Evolutionary conservation across 2,113 vertebrate species (phyloP), one percentile per base, ranked within the genome.

Genomic region (Lepisosteus osseus): DNA sequence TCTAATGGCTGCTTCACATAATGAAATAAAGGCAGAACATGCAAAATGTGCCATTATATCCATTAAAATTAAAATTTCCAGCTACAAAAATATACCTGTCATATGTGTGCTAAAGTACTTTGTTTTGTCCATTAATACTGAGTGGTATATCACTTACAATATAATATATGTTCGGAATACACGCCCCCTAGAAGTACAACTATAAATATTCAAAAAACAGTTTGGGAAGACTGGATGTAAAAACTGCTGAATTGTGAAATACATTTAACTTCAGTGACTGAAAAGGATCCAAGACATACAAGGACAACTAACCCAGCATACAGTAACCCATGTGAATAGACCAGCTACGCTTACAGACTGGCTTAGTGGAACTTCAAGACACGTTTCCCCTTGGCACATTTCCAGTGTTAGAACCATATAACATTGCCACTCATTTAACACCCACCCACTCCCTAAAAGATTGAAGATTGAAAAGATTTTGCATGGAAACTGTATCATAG

Each of bases 71-170:
- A 88, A 17, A 89, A 83, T 86, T 78, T 79, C 61, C 74, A 72
- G 74, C 79, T 78, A 83, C 78, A 75, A 89, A 87, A 86, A 86
- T 84, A 82, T 81, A 84, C 83, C 83, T 80, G 82, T 79, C 6
- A 77, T 82, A 79, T 76, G 79, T 80, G 80, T 78, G 81, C 80
- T 61, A 73, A 68, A 78, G 70, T 56, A 82, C 85, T 84, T 85
- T 86, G 82, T 83, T 84, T 78, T 82, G 86, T 80, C 83, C 85
- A 85, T 85, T 89, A 86, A 89, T 88, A 40, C 6, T n/a, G 51
- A 40, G 41, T 3, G 17, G 4, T 68, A 29, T 29, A 54, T 68
- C n/a, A 68, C 29, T 68, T 68, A 54, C 29, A 54, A 17, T 0
- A 68, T 54, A 3, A 41, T 40, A 55, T 4, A 59, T 14, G 57